phyloP scores from a whole-genome alignment of 1,140 invertebrate genomes.

The Penaeus chinensis region DNA sequence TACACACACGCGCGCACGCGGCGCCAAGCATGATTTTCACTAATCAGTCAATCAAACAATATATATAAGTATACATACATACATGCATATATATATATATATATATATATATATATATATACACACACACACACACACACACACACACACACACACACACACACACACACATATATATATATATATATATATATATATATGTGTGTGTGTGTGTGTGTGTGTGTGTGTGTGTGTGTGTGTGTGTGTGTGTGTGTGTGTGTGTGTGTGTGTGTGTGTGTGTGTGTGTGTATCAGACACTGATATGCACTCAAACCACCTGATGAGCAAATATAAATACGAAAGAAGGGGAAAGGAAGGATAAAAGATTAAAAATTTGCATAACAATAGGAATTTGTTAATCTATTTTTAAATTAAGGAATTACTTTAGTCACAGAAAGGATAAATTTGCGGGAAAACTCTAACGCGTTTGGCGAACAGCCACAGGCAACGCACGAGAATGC shows the following conservation, averaged over 20 bases:
- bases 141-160: constrained; percentile 17
- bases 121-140: constrained; percentile 19
- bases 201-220: constrained; percentile 21
- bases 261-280: constrained; percentile 19
- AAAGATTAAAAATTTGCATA: too few relatives aligned
- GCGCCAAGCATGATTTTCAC: too few relatives aligned
- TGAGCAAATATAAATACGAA: constrained; percentile 13
- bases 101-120: constrained; percentile 39
- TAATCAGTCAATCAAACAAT: constrained; percentile 14
- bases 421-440: too few relatives aligned
- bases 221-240: constrained; percentile 11
- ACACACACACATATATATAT: constrained; percentile 29
- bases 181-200: constrained; percentile 38
- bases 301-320: neutral
- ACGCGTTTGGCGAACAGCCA: too few relatives aligned
- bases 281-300: constrained; percentile 14
- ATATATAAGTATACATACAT: neutral
- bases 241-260: constrained; percentile 19
- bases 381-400: too few relatives aligned
- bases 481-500: too few relatives aligned
- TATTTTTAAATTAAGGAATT: too few relatives aligned
- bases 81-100: constrained; percentile 13
- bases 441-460: too few relatives aligned
- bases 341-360: too few relatives aligned
- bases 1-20: too few relatives aligned